Conservation (phyloP, 2,797 vertebrate species). For the Microctenopoma steveboyesi region DNA sequence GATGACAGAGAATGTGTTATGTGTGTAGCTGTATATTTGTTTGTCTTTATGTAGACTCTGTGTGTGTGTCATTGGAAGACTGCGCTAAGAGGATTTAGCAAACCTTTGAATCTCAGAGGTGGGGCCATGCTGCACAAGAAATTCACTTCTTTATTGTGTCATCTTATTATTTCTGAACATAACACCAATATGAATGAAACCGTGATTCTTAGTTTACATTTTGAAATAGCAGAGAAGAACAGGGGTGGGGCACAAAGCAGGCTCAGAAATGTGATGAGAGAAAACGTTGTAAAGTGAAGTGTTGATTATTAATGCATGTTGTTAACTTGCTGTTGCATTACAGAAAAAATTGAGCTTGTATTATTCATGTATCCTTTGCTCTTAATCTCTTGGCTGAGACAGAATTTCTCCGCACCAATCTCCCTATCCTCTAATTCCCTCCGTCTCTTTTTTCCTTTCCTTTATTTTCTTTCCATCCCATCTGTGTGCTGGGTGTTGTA, state of each 20-base stretch:
- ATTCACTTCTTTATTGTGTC: conserved; percentile 5
- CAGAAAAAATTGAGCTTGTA: conserved; percentile 65
- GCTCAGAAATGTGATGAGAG: conserved; percentile 30
- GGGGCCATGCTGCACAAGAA: conserved; percentile 6
- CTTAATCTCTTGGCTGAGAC: conserved; percentile 62
- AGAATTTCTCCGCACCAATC: conserved; percentile 39
- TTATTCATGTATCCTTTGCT: conserved; percentile 76
- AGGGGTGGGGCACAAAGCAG: conserved; percentile 31
- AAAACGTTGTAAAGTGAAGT: conserved; percentile 68
- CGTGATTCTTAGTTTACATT: conserved; percentile 27
- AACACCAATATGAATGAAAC: conserved; percentile 30
- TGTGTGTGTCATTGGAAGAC: neutral
- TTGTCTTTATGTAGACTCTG: neutral
- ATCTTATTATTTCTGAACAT: conserved; percentile 40
- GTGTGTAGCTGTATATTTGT: neutral
- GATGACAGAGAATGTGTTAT: conserved; percentile 9
- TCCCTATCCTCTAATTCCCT: neutral
- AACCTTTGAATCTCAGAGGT: conserved; percentile 3
- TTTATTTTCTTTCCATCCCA: conserved; percentile 11
- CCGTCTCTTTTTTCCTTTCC: neutral
- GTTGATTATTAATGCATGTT: conserved; percentile 79
- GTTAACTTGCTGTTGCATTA: conserved; percentile 74
- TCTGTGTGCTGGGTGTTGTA: conserved; percentile 18
- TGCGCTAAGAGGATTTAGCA: conserved; percentile 1
- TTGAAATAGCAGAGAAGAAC: conserved; percentile 35